Evolutionary conservation across 2,797 vertebrate genomes (phyloP), one percentile per base, ranked within the genome.

Genomic region (Chrysocyon brachyurus): DNA sequence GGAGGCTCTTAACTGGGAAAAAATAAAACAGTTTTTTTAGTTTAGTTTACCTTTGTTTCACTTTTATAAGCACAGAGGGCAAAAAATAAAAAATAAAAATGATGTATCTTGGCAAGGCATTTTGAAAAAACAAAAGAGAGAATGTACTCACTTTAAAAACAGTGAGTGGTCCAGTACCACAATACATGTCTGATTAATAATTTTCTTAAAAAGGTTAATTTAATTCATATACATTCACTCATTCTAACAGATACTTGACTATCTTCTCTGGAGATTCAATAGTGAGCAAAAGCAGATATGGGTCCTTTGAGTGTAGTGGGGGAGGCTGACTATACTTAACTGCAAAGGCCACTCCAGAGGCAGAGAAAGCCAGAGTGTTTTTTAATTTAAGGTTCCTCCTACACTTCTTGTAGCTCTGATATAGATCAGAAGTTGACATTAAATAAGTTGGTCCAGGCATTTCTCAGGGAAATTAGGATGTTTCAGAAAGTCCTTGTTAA

Each of bases 121-220:
- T 98, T 91, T 82, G 54, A 70, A 66, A 66, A 91, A 87, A 87
- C 12, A 92, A 85, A 33, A 96, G 22, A 91, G 26, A 79, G 3
- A 46, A 70, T 61, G 16, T 36, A 66, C 16, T 36, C 12, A 86
- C 17, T 95, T 96, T 90, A 90, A 77, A 94, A 97, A 94, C 66
- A 97, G 61, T 24, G 61, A 97, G 70, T 79, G 9, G 12, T 64
- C 26, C 83, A 73, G 17, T 93, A 28, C 2, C 86, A 82, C 24
- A 82, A 89, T 68, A 56, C 79, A n/a, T 78, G 9, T 56, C 59
- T 83, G 70, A 31, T 56, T 66, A 11, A 66, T 72, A 94, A 95
- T 85, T 46, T 46, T 46, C 8, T 46, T 92, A 95, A 91, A 91
- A 83, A 96, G 22, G 31, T 57, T 82, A 72, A 87, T 72, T 94